A percentile compares a stretch with the other conserved stretches of the same genome.
Conservation (phyloP, 2,113 vertebrate species). For the Anoplopoma fimbria region DNA sequence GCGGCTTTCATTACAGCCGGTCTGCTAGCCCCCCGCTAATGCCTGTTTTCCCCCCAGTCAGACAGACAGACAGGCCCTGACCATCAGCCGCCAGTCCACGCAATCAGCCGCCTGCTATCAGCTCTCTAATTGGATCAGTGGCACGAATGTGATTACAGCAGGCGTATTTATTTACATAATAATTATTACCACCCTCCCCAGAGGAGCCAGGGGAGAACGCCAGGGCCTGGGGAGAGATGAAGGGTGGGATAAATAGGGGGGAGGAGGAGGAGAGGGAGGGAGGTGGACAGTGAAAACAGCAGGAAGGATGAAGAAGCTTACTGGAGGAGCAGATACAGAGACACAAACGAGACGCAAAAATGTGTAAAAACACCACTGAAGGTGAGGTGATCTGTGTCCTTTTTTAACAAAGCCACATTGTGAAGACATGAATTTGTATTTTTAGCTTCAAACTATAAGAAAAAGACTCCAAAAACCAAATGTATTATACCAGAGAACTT, state of each 20-base stretch:
- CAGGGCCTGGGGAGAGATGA: constrained; percentile 67
- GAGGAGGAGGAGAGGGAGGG: constrained; percentile 22
- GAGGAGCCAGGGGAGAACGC: constrained; percentile 66
- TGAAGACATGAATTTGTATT: neutral
- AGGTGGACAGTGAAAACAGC: constrained; percentile 55
- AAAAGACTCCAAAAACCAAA: neutral
- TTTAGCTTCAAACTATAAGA: neutral
- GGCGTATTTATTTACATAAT: constrained; percentile 91
- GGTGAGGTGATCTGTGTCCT: neutral
- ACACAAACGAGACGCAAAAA: neutral
- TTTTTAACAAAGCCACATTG: neutral
- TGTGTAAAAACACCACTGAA: neutral
- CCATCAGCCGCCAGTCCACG: constrained; percentile 80
- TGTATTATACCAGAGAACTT: neutral
- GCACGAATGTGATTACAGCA: constrained; percentile 87
- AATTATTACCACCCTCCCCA: constrained; percentile 87
- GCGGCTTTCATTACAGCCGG: constrained; percentile 72
- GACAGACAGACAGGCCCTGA: constrained; percentile 81
- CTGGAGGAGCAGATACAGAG: constrained; percentile 41
- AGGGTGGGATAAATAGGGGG: constrained; percentile 58
- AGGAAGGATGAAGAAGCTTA: constrained; percentile 64
- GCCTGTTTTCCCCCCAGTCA: constrained; percentile 58
- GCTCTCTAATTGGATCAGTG: constrained; percentile 86
- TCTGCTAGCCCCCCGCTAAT: constrained; percentile 67
- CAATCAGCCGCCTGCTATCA: constrained; percentile 81